Evolutionary conservation across 2,797 vertebrate genomes (phyloP), one percentile per base, ranked within the genome.

Genomic region (Enteromius unitaeniatus): DNA sequence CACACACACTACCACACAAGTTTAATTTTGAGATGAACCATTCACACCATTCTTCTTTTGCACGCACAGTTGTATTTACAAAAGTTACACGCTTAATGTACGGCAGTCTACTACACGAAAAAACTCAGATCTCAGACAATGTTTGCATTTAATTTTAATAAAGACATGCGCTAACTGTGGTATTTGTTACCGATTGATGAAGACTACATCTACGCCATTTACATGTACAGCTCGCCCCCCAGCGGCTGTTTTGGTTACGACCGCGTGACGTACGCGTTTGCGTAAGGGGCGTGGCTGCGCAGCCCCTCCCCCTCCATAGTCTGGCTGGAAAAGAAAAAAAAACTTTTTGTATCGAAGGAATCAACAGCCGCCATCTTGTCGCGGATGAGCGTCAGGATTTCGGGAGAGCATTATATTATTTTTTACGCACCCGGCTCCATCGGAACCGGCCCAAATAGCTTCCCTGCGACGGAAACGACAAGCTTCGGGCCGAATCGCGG

Each of bases 301-400:
- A 88, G 89, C 93, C 88, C 88, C 93, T 91, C 90, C 88, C 84
- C 88, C 90, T 91, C 90, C 88, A 68, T 92, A 88, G 93, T 94
- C 92, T 91, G 89, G 93, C 94, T 93, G 92, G 92, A 91, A 94
- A 95, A 88, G 92, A 94, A 95, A 94, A 42, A 94, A 94, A 95
- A 94, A 92, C 82, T 76, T 94, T 93, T 94, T 94, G 94, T 95
- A 97, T 97, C 97, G 96, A 96, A 95, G 97, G 97, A 97, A 98
- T 98, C 97, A 98, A 98, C 97, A 98, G 96, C 97, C 97, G 97
- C 97, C 97, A 98, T 99, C 97, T 98, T 99, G 97, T 96, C 91
- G 91, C 89, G 94, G 93, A 93, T 94, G 92, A 89, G 92, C 94
- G 90, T 94, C 93, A 90, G 95, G 93, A 95, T 94, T 94, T 95